Evolutionary conservation across 2,797 vertebrate genomes (phyloP).

Genomic region (Hafferia zeledoni): DNA sequence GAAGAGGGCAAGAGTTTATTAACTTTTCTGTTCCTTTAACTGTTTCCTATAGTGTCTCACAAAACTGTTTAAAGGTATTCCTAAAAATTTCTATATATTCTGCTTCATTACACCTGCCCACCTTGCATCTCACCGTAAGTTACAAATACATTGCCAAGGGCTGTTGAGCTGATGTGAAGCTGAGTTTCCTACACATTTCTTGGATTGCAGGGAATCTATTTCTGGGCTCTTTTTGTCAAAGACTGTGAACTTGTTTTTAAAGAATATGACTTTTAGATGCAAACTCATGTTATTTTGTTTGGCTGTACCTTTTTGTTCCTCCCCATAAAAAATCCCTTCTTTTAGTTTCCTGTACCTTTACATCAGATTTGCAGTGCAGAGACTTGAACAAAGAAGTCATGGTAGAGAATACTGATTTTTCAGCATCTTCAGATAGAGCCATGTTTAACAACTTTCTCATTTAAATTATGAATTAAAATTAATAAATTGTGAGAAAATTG

Average conservation of each 20-base stretch:
- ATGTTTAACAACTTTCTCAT: conserved; percentile 12
- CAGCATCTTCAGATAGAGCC: not conserved
- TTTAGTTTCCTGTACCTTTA: not conserved
- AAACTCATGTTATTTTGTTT: not conserved
- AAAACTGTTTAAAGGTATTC: not conserved
- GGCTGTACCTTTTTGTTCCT: not conserved
- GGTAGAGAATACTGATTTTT: conserved; percentile 19
- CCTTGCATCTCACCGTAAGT: not conserved
- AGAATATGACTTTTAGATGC: not conserved
- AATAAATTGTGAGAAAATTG: conserved; percentile 41
- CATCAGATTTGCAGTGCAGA: not conserved
- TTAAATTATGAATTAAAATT: conserved; percentile 61
- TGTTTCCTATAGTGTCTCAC: not conserved
- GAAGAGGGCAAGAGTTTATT: not conserved
- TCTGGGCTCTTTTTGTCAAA: not conserved
- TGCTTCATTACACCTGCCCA: not conserved
- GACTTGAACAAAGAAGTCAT: not conserved
- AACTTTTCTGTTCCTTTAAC: not conserved
- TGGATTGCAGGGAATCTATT: not conserved
- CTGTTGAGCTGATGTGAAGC: not conserved
- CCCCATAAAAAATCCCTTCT: not conserved
- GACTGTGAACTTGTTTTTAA: not conserved
- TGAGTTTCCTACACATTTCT: not conserved
- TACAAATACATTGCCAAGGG: not conserved
- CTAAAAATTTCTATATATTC: not conserved